These are phyloP conservation scores for Vulpes ferrilata DNA, from an alignment of 2,113 vertebrate genomes.

Conservation along the genomic window DNA sequence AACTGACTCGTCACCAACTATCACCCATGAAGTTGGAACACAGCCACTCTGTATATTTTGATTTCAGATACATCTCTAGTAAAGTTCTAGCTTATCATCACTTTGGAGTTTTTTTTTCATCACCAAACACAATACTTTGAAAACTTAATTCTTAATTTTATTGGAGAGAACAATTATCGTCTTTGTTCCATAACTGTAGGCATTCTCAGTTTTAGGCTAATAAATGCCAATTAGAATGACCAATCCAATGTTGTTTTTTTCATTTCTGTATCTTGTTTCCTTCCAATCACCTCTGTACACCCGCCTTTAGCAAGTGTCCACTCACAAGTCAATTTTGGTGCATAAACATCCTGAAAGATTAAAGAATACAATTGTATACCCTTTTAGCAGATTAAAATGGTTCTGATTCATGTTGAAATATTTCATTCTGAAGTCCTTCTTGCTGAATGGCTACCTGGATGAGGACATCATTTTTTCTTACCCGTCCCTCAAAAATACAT, in stretches of 20 bases:
- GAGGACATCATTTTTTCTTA: neutral
- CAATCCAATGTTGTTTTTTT: neutral
- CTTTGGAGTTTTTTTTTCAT: neutral
- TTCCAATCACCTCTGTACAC: neutral
- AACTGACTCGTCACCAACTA: neutral
- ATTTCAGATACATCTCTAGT: neutral
- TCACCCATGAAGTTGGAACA: neutral
- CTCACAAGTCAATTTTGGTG: constrained; percentile 18
- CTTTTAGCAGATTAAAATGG: constrained; percentile 5
- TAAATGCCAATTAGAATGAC: neutral
- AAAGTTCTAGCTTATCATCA: constrained; percentile 9
- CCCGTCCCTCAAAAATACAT: neutral
- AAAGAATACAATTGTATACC: neutral
- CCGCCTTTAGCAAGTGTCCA: neutral
- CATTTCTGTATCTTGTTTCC: neutral
- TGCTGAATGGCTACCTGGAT: constrained; percentile 7
- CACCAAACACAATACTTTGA: neutral
- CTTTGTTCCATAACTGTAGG: neutral
- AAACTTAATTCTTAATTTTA: neutral
- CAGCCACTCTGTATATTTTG: neutral
- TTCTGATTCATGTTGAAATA: neutral
- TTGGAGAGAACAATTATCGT: neutral
- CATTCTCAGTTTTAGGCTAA: neutral
- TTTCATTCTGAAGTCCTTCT: neutral
- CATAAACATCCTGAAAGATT: constrained; percentile 16